Conservation (phyloP, 2,113 vertebrate genomes). For the Cichladusa arquata region DNA sequence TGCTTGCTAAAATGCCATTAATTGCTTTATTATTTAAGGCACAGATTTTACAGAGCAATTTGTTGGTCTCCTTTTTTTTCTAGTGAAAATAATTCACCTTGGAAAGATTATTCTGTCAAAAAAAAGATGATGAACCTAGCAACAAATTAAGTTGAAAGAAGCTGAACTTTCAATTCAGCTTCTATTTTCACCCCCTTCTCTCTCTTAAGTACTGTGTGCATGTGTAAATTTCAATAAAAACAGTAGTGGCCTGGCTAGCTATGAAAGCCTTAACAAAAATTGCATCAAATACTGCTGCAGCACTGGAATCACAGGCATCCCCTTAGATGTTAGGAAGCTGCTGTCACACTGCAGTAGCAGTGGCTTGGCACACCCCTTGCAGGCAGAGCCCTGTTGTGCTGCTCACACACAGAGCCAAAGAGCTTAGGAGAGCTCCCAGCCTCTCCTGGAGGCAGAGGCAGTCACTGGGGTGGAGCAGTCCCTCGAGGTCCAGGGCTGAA, state of each 20-base stretch:
- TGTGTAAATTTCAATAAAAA: not conserved
- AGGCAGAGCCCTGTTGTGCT: not conserved
- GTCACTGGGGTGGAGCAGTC: not conserved
- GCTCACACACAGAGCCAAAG: accelerated
- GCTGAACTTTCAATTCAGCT: conserved; percentile 40
- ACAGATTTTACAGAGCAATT: conserved; percentile 72
- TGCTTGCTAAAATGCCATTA: conserved; percentile 72
- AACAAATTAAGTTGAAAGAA: conserved; percentile 50
- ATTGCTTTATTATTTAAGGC: conserved; percentile 76
- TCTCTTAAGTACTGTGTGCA: not conserved
- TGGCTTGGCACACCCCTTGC: accelerated
- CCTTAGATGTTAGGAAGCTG: not conserved
- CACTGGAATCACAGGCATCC: not conserved
- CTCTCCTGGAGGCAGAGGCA: not conserved
- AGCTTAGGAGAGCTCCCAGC: not conserved
- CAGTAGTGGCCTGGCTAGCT: not conserved
- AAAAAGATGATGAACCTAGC: conserved; percentile 40
- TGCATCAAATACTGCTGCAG: not conserved
- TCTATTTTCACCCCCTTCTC: not conserved
- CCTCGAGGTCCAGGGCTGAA: not conserved
- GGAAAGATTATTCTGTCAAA: conserved; percentile 61
- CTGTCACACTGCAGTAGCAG: not conserved
- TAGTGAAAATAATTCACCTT: conserved; percentile 54
- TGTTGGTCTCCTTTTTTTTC: conserved; percentile 51
- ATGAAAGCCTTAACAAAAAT: not conserved